Evolutionary conservation across 2,888 invertebrate genomes (phyloP), one percentile per base, ranked within the genome.

Genomic region (Metalampra italica): DNA sequence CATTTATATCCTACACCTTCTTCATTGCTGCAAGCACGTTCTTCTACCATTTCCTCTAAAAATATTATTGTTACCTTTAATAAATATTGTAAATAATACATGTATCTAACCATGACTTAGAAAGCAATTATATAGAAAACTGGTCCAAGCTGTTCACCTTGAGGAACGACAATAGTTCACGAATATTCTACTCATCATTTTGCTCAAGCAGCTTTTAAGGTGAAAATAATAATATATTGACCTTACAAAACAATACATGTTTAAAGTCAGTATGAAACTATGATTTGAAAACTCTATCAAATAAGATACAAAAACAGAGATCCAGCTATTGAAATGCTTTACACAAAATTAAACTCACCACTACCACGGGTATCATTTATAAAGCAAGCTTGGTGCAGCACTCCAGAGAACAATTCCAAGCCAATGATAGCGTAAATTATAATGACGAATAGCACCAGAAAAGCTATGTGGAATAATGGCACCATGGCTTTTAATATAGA

Each of bases 341-440:
- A 34, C 9, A 12, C 9, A 37, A 42, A 44, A 9, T 11, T 34
- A 34, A 13, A 53, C 70, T 56, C 56, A 97, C 97, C 92, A 75
- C 22, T 22, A 22, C 22, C 5, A 22, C 3, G 5, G 5, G 96
- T 95, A 45, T 82, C 79, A 76, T 94, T 95, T 69, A 92, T 82
- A 77, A 92, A 95, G 86, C 99, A 99, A 40, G 98, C 95, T 70
- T 93, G 93, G 81, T 99, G 99, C 80, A 99, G 91, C 74, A 95
- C 95, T 64, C 99, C 99, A 66, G 97, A 96, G 92, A 99, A 99
- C 66, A 99, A 91, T 89, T 99, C 99, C 75, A 99, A 91, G 52
- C 99, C 99, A 72, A 99, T 97, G 83, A 99, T 99, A 67, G 99
- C 99, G 89, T 99, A 99, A 87, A 99, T 99, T 85, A 99, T 98